A percentile compares a stretch with the other conserved stretches of the same genome.
Evolutionary conservation across 2,113 vertebrate genomes (phyloP).

Genomic region (Pristiophorus japonicus): DNA sequence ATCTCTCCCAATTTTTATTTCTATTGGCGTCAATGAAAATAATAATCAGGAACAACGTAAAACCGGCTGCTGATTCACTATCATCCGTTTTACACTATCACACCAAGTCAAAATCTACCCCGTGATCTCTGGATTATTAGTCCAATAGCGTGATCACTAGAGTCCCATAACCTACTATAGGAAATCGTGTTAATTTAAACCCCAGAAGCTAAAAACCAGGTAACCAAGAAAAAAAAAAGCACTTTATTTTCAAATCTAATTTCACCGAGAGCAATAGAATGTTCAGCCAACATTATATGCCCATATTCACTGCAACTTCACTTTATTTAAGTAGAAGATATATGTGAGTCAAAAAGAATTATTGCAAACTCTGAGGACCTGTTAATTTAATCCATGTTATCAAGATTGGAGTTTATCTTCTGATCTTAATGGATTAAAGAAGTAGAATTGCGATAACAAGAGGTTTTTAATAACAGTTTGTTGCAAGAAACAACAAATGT

Average conservation of each 20-base stretch:
- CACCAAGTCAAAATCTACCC: no score
- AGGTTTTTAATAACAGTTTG: background rate
- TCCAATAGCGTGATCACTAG: background rate
- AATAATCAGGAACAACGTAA: no score
- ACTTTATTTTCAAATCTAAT: background rate
- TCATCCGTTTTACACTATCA: no score
- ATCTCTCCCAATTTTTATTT: no score
- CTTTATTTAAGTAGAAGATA: background rate
- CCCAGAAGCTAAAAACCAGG: background rate
- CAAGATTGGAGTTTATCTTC: background rate
- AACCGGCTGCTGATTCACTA: no score
- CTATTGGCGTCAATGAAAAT: no score
- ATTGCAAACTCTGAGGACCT: background rate
- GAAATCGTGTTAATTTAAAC: background rate
- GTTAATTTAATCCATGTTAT: constrained; percentile 22
- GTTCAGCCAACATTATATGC: background rate
- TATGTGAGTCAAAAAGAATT: background rate
- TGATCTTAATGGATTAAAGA: background rate
- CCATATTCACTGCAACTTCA: background rate
- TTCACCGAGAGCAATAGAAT: background rate
- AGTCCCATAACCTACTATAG: background rate
- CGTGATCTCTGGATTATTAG: no score
- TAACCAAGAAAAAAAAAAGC: background rate
- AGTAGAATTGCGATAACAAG: background rate
- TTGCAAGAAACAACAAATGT: background rate